These are phyloP conservation scores for Anas bernieri DNA, from an alignment of 2,797 vertebrate genomes.

Conservation along the genomic window DNA sequence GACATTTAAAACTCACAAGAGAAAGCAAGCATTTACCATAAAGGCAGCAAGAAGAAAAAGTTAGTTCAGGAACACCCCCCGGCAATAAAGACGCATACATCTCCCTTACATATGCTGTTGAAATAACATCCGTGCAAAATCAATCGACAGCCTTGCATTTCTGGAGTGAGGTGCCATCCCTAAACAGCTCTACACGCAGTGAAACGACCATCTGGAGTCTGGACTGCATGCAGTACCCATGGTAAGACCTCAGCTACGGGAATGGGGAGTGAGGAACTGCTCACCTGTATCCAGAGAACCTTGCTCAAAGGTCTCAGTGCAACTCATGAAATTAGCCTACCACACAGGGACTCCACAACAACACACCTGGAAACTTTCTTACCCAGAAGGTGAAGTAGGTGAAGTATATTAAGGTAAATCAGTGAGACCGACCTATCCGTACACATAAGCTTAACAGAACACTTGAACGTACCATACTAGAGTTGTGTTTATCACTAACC, in stretches of 20 bases:
- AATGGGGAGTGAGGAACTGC: background rate
- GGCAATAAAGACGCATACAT: background rate
- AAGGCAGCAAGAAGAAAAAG: background rate
- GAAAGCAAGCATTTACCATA: background rate
- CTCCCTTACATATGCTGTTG: rapidly evolving
- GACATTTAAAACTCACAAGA: background rate
- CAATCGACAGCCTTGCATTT: rapidly evolving
- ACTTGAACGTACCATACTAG: rapidly evolving
- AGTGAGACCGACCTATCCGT: background rate
- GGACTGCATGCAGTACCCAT: too few relatives aligned
- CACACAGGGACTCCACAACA: rapidly evolving
- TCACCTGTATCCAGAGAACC: rapidly evolving
- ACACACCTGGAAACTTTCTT: too few relatives aligned
- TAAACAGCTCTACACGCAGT: rapidly evolving
- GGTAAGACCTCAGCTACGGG: background rate
- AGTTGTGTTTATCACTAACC: rapidly evolving
- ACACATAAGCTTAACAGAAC: rapidly evolving
- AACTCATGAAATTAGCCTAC: background rate
- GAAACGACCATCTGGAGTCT: background rate
- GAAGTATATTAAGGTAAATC: background rate
- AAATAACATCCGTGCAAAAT: rapidly evolving
- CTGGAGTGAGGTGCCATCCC: background rate
- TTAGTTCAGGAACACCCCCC: background rate
- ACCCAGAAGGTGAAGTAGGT: background rate
- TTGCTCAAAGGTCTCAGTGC: background rate